Conservation (phyloP, 2,113 vertebrate species). For the Lutjanus erythropterus region DNA sequence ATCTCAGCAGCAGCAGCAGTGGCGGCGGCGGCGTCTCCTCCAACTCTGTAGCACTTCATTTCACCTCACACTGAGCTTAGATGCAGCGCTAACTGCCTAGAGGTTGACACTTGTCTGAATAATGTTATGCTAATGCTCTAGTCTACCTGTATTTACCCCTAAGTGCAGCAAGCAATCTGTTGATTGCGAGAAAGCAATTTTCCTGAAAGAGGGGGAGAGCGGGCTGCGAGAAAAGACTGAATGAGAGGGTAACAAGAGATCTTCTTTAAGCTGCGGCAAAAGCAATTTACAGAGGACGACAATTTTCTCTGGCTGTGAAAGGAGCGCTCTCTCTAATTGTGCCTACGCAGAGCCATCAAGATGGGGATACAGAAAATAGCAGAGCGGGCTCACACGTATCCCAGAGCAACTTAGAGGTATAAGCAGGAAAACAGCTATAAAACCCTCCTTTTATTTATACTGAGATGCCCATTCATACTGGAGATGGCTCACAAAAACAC, state of each 20-base stretch:
- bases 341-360: conserved; percentile 72
- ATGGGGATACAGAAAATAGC: conserved; percentile 67
- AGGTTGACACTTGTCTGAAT: conserved; percentile 84
- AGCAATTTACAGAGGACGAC: conserved; percentile 84
- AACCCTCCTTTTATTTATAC: conserved; percentile 41
- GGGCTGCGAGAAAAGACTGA: conserved; percentile 50
- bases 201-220: conserved; percentile 69
- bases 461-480: conserved; percentile 28
- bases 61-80: conserved; percentile 68
- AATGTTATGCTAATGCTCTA: conserved; percentile 85
- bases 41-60: conserved; percentile 69
- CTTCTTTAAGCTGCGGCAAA: conserved; percentile 81
- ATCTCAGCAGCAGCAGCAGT: conserved; percentile 32
- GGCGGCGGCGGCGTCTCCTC: conserved; percentile 17
- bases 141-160: conserved; percentile 86
- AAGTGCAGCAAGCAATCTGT: conserved; percentile 83
- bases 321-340: conserved; percentile 79
- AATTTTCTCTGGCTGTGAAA: conserved; percentile 84
- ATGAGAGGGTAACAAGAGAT: conserved; percentile 79
- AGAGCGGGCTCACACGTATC: conserved; percentile 42
- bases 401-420: conserved; percentile 45
- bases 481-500: conserved; percentile 8
- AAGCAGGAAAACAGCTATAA: conserved; percentile 50
- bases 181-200: conserved; percentile 85
- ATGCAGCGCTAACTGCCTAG: conserved; percentile 68